Evolutionary conservation across 1,140 invertebrate genomes (phyloP), one percentile per base, ranked within the genome.

Genomic region (Apis mellifera): DNA sequence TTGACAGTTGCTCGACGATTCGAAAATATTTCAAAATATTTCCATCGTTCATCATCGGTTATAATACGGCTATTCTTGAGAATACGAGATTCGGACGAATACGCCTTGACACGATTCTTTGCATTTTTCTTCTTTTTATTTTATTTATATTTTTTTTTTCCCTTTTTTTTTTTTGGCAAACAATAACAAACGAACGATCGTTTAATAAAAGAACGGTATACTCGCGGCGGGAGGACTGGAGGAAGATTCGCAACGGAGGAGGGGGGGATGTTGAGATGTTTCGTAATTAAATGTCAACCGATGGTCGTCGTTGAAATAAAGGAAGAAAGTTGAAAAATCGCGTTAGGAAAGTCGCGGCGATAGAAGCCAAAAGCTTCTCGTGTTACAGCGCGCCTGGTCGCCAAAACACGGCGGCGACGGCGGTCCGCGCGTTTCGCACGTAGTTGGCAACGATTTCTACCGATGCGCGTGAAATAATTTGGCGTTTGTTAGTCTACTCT

Each of bases 391-490:
- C 86, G 89, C 82, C 84, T 88, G 87, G 86, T 86, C 89, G 91
- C 93, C 92, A 93, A 93, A 93, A 92, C 89, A 84, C 87, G 86
- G 75, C 83, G 85, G 68, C 82, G 77, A 65, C 78, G 86, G 75
- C 82, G 89, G 85, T 85, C 79, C 78, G 76, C 82, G 82, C 89
- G 86, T 87, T 91, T 90, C 86, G 84, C 90, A 87, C 86, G 89
- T 90, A 90, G 89, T 93, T 93, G 93, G 92, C 93, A 94, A 83
- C 84, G 90, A 91, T 93, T 93, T 92, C 93, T 92, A 90, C 88
- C 91, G 91, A 93, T 93, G 91, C 88, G 90, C 90, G 91, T 91
- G 89, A 92, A 93, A 92, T 91, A 89, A 92, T 93, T 94, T 92
- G 91, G 90, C 91, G 82, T 92, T 91, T 86, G 80, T 74, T 55